Evolutionary conservation across 2,113 vertebrate species (phyloP), one percentile per base, ranked within the genome.

Genomic region (Tricholaema leucomelas): DNA sequence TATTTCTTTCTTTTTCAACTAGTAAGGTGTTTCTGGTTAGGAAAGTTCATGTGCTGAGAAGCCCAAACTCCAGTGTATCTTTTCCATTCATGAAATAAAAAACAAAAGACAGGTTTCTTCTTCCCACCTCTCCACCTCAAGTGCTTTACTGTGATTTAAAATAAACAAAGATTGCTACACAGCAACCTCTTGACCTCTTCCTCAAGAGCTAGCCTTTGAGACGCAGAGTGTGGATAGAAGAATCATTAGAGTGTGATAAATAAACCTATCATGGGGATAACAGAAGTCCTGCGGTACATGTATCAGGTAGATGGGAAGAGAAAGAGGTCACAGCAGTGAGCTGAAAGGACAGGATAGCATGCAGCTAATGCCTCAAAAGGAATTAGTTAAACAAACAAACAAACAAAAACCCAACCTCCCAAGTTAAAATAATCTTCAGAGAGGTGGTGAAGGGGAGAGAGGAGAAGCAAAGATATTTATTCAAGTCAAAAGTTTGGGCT

Each of bases 201-300:
- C 70, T 80, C 2, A 10, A 85, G 61, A 91, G 50, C 63, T 44
- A 80, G 55, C n/a, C 67, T 87, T 90, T 74, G 76, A 75, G 87
- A 80, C 7, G 11, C 25, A 21, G 55, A 88, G 33, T 0, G 0
- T 84, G 85, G 87, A 81, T 56, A 91, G 81, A 93, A 81, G 93
- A 95, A 93, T 88, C 89, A 90, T 95, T 93, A 93, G 63, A 95
- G 81, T 94, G 92, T 95, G 94, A 95, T 94, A 96, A 95, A 93
- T 95, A 92, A 93, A 92, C 40, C 87, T 50, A 75, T 81, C 87
- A 87, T 17, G 25, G 87, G 90, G 82, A 92, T 93, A 76, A 71
- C 85, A 95, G 63, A 70, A 93, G 80, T 78, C 87, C 79, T 92
- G 79, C 85, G 92, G 81, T 85, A 35, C 82, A 90, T 1, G 0